Base-by-base conservation (phyloP, 2,113 vertebrate genomes). In the Turdus rufiventris region DNA sequence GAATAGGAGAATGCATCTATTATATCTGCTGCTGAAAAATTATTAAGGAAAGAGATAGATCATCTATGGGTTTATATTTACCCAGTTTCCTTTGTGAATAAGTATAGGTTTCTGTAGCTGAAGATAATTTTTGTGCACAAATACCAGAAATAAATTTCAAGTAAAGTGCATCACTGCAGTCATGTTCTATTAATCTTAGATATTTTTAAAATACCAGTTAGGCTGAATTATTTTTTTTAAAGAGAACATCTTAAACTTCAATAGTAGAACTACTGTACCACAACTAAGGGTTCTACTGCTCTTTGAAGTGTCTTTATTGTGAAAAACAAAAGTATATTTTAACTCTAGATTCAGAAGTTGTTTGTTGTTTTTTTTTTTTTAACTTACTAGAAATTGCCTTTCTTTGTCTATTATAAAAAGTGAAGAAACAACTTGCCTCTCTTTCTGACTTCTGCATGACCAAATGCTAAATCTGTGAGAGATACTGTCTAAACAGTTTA, bases 101-200 rank as follows among this genome's bases (percentile, higher is more conserved):
- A 93, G 42, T 60, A 95, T 62, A 85, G 61, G 87, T 95, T 96
- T 96, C 76, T 97, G 34, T 76, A 82, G 71, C 83, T 57, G 40
- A 43, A 57, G 36, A 28, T 72, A 8, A n/a, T 43, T 81, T 62
- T 47, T 91, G 36, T 72, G 10, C 29, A 38, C 63, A 96, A 74
- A 91, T 72, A 87, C 58, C 54, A 96, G 84, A 95, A 94, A 73
- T 73, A 26, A 87, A 5, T 67, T 66, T 89, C 43, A 73, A 62
- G 42, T 91, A 81, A 54, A 73, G 6, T 73, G 21, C 85, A 57
- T 93, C 72, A 87, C 81, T 56, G 20, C 21, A 56, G 19, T 71
- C 53, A 25, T 51, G 7, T 66, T 77, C 34, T 62, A 7, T 42
- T 74, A 62, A 58, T 71, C 26, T 56, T 36, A n/a, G 6, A 12